Base-by-base conservation (phyloP, 30 jellyfish, hydroid and myxozoan genomes). In the Haliclystus octoradiatus region DNA sequence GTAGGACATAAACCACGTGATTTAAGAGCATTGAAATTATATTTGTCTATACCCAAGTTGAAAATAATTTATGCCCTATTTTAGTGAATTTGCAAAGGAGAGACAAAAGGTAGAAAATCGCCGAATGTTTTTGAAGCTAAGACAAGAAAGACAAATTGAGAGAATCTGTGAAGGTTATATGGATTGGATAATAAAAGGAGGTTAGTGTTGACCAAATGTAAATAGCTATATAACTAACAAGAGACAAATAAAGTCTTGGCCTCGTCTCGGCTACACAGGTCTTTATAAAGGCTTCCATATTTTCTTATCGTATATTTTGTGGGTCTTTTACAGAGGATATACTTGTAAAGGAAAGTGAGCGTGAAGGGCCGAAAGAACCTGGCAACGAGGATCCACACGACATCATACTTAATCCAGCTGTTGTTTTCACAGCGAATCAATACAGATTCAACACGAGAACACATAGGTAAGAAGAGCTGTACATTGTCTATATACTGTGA, bases 41-140 rank as follows among this genome's bases (percentile, higher is more conserved):
- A n/a, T n/a, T n/a, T n/a, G n/a, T n/a, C n/a, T n/a, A n/a, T n/a
- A n/a, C n/a, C n/a, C n/a, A n/a, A n/a, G n/a, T n/a, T n/a, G n/a
- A n/a, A n/a, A n/a, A n/a, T n/a, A n/a, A n/a, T n/a, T n/a, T n/a
- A n/a, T n/a, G n/a, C n/a, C n/a, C n/a, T n/a, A n/a, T n/a, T n/a
- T n/a, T n/a, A 86, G 96, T n/a, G 96, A 86, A 74, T 86, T 86
- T 66, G 96, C 96, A 2, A 86, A 86, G 57, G 96, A 86, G 52
- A 79, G 94, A 79, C 88, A 78, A 62, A 86, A 86, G 62, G 96
- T 86, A 23, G 96, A 86, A 49, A 79, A 86, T 62, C 34, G 96
- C 32, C 63, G 96, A 47, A 73, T 77, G 35, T 86, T 86, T 70
- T 63, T 86, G 46, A 86, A 86, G 73, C 73, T 86, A 2, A 75